Base-by-base conservation (phyloP, 2,797 vertebrate species). In the Pagetopsis macropterus region DNA sequence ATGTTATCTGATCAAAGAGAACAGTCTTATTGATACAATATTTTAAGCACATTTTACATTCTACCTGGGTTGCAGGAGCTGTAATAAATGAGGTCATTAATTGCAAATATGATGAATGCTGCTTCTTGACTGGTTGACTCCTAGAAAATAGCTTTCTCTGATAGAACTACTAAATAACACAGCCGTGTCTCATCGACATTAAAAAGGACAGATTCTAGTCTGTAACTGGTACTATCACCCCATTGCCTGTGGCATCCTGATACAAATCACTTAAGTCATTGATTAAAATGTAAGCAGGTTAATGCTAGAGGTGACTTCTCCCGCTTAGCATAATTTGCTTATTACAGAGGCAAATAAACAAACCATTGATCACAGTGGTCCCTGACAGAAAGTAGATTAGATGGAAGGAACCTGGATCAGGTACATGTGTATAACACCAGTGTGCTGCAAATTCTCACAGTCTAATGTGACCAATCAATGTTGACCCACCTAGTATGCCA, bases 261-360 rank as follows among this genome's bases (percentile, higher is more conserved):
- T 92, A 88, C 91, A 91, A 92, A 93, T 89, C 88, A 89, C 89
- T 92, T 87, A 89, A 87, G 92, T 89, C 90, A 94, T 92, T 91
- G 91, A 94, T 94, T 93, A 90, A 90, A 89, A 86, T 79, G 87
- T 91, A 90, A 92, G 88, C 87, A 88, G 92, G 90, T 93, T 93
- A 93, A 94, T 92, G 78, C 83, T 75, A 75, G 85, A 87, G 89
- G 89, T 88, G 89, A 90, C 89, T 90, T 86, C 61, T 88, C 74
- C 48, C 41, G 59, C 79, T 90, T 91, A 88, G 84, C 89, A 91
- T 93, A 88, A 92, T 89, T 84, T 87, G 79, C 88, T 90, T 90
- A 93, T 91, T 91, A 88, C 89, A 87, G 83, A 88, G 85, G 76
- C 90, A 93, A 93, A 93, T 91, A 92, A 93, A 92, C 86, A 92